Base-by-base conservation (phyloP, 2,113 vertebrate species). In the Sinosuthora webbiana region DNA sequence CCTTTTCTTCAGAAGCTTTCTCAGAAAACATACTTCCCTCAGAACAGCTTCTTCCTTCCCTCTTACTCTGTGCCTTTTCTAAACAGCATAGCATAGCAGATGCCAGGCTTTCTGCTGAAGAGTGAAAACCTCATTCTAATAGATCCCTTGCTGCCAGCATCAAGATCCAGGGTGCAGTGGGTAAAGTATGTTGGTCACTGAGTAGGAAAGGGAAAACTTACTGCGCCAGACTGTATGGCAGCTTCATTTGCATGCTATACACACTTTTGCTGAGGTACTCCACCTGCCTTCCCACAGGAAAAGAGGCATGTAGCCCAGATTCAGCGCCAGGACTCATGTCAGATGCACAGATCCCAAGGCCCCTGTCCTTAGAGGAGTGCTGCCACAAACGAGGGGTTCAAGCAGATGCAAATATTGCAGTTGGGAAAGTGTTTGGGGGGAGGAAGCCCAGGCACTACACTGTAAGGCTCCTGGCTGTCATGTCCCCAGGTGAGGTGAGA, bases 261-360 rank as follows among this genome's bases (percentile, higher is more conserved):
- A 8, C 24, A 20, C 30, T 64, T 60, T 14, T 15, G 15, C 28
- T 81, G 55, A 27, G 23, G 27, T 19, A 69, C 18, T 69, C 59
- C 59, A 44, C 13, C 20, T 77, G 57, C 39, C 17, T 50, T 68
- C 33, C 30, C 30, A 28, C 0, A 0, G 13, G 41, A 81, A 81
- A 81, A 45, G 23, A 83, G 11, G 7, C 8, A 15, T 2, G 23
- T 31, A 83, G 18, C 27, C 25, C 28, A 76, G 57, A 49, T 80
- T 87, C 33, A 89, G 35, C 3, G 41, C 7, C 1, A 0, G 20
- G 25, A 59, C 23, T 70, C 0, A 0, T 4, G 20, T 83, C 24
- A 62, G 50, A 42, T 13, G 15, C 13, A 45, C 68, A 73, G 30
- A 63, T 59, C 31, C 22, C 39, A 68, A 76, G 24, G 39, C 4